Evolutionary conservation across 2,888 invertebrate species (phyloP), one percentile per base, ranked within the genome.

Genomic region (Heliconius aoede): DNA sequence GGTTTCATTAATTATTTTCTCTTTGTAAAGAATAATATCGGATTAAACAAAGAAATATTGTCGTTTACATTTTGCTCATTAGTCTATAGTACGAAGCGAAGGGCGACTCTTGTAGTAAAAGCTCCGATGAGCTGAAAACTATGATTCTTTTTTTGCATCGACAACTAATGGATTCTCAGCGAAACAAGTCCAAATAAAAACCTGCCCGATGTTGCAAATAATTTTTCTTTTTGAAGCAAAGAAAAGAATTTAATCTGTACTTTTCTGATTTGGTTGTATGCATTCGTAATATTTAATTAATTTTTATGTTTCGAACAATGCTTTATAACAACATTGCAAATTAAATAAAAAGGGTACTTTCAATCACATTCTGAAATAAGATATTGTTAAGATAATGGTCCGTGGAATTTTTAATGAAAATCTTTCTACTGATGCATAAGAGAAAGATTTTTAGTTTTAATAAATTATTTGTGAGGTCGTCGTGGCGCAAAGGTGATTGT

Each of bases 91-190:
- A 72, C 77, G 68, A 40, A 79, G 73, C 76, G 68, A 80, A 79
- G 77, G 78, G 76, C 73, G 78, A 73, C 36, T 79, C 77, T 71
- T 80, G 80, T 76, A 84, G 78, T 79, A 80, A 86, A 85, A 85
- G 84, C 84, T 86, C 82, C 85, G 85, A 84, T 86, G 84, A 87
- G 85, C 83, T 86, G 83, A 86, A 87, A 86, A 87, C 85, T 86
- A 85, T 84, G 84, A 79, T 83, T 82, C 81, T 82, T 83, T 86
- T 85, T 85, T 85, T 81, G 81, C 79, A 78, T 74, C 80, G 79
- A 80, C 82, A 82, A 83, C 87, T 90, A 90, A 90, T 91, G 89
- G 89, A 89, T 88, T 88, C 85, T 82, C 82, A 86, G 82, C 78
- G 84, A 84, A 82, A 81, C 80, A 83, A 85, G 86, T 82, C 55